phyloP scores from a whole-genome alignment of 2,888 invertebrate species.

The Hemicrepidius hirtus region DNA sequence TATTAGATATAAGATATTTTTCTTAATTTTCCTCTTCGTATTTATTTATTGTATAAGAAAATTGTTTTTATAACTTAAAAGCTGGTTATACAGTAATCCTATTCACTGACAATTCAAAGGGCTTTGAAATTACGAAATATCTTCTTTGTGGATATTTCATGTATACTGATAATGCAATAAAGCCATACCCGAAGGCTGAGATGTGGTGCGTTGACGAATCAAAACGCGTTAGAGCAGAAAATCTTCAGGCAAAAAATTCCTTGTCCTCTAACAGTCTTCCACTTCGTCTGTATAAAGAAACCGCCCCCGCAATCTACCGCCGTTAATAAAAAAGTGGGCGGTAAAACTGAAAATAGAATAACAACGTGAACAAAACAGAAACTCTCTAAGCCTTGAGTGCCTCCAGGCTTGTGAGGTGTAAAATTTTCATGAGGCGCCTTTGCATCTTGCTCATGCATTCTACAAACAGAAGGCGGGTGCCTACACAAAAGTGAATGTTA shows the following conservation, averaged over 20 bases:
- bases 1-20: no score
- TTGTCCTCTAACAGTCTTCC: constrained; percentile 9
- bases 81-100: no score
- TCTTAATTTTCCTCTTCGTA: no score
- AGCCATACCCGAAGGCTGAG: not conserved
- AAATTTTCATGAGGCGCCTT: constrained; percentile 27
- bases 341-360: constrained; percentile 19
- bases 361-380: constrained; percentile 18
- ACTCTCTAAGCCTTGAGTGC: constrained; percentile 12
- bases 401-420: constrained; percentile 1
- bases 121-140: no score
- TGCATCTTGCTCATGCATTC: constrained; percentile 23
- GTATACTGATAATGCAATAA: not conserved
- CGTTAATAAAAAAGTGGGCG: constrained; percentile 19
- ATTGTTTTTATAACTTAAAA: no score
- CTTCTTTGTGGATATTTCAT: not conserved
- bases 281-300: constrained; percentile 7
- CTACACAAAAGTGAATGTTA: constrained; percentile 29
- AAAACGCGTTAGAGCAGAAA: constrained; percentile 8
- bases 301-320: constrained; percentile 8
- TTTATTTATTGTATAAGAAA: no score
- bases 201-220: constrained; percentile 4
- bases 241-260: constrained; percentile 14
- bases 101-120: no score
- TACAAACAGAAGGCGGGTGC: constrained; percentile 6